Conservation (phyloP, 2,797 vertebrate genomes). For the Alcedo quadribrachys region DNA sequence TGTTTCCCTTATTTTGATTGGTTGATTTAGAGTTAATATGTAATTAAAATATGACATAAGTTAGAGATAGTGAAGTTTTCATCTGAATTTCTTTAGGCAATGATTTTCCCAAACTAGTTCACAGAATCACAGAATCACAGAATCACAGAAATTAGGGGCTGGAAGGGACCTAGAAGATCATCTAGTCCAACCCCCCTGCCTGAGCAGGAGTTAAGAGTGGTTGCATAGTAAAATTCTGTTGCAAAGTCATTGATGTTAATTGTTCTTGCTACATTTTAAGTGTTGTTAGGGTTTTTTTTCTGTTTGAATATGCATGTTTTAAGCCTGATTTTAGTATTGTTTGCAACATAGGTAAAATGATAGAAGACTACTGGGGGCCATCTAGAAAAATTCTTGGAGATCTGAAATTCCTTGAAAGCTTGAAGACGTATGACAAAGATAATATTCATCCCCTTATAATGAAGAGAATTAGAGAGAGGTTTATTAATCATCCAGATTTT, state of each 20-base stretch:
- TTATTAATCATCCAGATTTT: constrained; percentile 89
- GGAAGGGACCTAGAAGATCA: no score
- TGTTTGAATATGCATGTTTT: neutral
- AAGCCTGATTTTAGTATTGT: constrained; percentile 6
- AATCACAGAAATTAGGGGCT: no score
- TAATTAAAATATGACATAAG: neutral
- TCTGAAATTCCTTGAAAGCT: constrained; percentile 89
- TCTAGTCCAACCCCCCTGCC: no score
- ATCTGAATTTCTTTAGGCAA: neutral
- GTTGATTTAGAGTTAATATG: neutral
- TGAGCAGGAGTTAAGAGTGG: neutral
- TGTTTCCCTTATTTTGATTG: neutral
- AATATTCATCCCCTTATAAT: constrained; percentile 86
- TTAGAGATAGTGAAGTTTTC: neutral
- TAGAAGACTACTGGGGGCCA: constrained; percentile 92
- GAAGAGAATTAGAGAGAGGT: constrained; percentile 91
- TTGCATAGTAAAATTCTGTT: neutral
- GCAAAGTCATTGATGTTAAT: neutral
- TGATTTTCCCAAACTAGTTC: neutral
- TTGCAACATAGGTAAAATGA: constrained; percentile 87
- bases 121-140: no score
- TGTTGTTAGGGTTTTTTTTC: neutral
- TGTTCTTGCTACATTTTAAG: neutral
- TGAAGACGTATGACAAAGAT: constrained; percentile 90
- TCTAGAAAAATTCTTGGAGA: constrained; percentile 94